A percentile compares a stretch with the other conserved stretches of the same genome.
These are phyloP conservation scores for Latrodectus hesperus DNA, from an alignment of 2,888 invertebrate genomes.

Conservation along the genomic window DNA sequence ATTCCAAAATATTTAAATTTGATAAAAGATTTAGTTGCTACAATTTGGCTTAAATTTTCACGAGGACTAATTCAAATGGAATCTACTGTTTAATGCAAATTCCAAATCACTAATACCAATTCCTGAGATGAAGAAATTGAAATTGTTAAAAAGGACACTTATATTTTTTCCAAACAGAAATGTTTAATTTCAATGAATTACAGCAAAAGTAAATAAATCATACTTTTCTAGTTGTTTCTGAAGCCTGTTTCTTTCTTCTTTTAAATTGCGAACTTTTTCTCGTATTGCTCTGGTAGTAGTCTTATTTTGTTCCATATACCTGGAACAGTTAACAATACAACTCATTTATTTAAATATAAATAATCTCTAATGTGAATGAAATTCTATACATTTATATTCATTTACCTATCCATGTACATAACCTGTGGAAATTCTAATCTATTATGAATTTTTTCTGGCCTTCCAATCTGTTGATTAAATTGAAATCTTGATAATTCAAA, in stretches of 20 bases:
- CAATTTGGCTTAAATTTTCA: no score
- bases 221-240: slow-evolving; percentile 75
- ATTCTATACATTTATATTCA: background rate
- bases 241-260: slow-evolving; percentile 74
- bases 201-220: slow-evolving; percentile 24
- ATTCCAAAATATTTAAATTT: no score
- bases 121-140: background rate
- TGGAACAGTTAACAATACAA: slow-evolving; percentile 68
- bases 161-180: background rate
- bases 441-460: slow-evolving; percentile 77
- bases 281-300: slow-evolving; percentile 74
- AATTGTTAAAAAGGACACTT: background rate
- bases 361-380: no score
- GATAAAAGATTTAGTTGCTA: no score
- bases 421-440: slow-evolving; percentile 76
- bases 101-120: background rate
- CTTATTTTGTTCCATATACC: slow-evolving; percentile 76
- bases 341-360: background rate
- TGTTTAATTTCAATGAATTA: background rate
- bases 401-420: slow-evolving; percentile 76
- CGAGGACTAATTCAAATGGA: no score
- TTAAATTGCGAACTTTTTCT: slow-evolving; percentile 75
- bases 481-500: slow-evolving; percentile 77
- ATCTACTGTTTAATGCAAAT: no score
- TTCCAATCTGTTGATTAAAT: slow-evolving; percentile 75